Evolutionary conservation across 2,113 vertebrate genomes (phyloP), one percentile per base, ranked within the genome.

Genomic region (Uria aalge): DNA sequence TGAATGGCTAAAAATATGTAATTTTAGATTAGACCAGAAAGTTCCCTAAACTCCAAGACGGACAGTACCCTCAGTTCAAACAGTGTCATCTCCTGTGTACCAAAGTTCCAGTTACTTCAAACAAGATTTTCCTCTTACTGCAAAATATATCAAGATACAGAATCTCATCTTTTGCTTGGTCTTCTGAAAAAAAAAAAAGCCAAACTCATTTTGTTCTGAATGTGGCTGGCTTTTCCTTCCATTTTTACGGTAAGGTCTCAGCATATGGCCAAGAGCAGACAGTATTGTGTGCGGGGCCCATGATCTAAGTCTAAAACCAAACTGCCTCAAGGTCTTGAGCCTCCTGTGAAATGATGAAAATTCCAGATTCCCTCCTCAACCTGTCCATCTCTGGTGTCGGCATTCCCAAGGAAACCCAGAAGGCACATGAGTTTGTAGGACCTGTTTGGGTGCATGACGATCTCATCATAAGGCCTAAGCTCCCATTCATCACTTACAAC

Each of bases 301-400:
- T 40, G 40, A 68, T 79, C 38, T 45, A 38, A 52, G 5, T 53
- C 18, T 59, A 10, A 48, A 84, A 64, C 3, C 36, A 69, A 93
- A 47, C 38, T 66, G 13, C 26, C 12, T 73, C 0, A 0, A 85
- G n/a, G n/a, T 21, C 55, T 72, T 77, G 15, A 85, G 32, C 22
- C 9, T 8, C 12, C 10, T 47, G 22, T 62, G 32, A 77, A 83
- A 57, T 29, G 26, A 22, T 92, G 77, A 55, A 77, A 66, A 23
- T 27, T 87, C 29, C n/a, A 8, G 8, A 47, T 40, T 80, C 36
- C 40, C 13, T 88, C 71, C 14, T 92, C 14, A 20, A n/a, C 10
- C 34, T 79, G 43, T 32, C 53, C 0, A 0, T 55, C 19, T 81
- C 40, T 52, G 50, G 14, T 78, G 36, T 34, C 1, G 1, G 53